phyloP scores from a whole-genome alignment of 2,888 invertebrate genomes.

The Sesia apiformis region DNA sequence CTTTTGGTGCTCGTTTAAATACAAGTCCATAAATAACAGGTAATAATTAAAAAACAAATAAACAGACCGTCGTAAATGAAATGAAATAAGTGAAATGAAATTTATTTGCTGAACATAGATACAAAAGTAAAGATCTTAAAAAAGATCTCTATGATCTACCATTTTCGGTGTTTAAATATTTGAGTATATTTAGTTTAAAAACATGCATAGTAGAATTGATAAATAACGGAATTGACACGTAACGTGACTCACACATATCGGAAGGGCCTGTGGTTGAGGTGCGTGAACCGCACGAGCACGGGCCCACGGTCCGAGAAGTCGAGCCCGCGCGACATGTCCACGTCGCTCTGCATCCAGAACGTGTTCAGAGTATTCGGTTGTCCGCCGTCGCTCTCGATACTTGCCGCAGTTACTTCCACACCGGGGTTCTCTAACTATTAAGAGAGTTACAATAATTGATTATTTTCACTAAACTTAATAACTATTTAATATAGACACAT shows the following conservation, averaged over 20 bases:
- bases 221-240: background rate
- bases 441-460: too few relatives aligned
- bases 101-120: too few relatives aligned
- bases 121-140: too few relatives aligned
- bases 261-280: constrained; percentile 84
- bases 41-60: too few relatives aligned
- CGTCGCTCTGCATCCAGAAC: constrained; percentile 86
- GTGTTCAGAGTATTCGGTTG: constrained; percentile 77
- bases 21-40: too few relatives aligned
- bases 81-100: too few relatives aligned
- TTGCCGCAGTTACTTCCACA: constrained; percentile 66
- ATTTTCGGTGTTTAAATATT: too few relatives aligned
- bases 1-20: too few relatives aligned
- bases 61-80: too few relatives aligned
- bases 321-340: constrained; percentile 85
- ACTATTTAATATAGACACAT: too few relatives aligned
- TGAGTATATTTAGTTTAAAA: background rate
- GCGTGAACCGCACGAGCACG: constrained; percentile 82
- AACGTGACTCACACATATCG: constrained; percentile 69
- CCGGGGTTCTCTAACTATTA: constrained; percentile 76
- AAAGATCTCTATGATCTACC: too few relatives aligned
- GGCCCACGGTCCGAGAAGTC: constrained; percentile 83
- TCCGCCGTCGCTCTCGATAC: constrained; percentile 60
- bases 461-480: too few relatives aligned
- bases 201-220: background rate